Evolutionary conservation across 1,140 invertebrate genomes (phyloP).

Genomic region (Uloborus diversus): DNA sequence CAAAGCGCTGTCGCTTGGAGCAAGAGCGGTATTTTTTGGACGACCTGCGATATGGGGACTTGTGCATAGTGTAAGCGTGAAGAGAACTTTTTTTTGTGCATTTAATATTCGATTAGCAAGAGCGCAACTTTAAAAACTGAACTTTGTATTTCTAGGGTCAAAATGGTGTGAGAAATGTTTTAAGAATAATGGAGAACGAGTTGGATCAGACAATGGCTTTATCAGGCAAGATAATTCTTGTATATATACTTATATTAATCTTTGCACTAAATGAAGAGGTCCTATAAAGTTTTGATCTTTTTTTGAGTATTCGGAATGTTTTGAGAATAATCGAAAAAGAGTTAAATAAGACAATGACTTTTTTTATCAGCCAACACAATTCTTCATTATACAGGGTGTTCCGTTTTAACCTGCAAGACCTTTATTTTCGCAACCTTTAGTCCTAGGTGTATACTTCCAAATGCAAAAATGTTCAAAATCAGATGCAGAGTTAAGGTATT

Average conservation of each 20-base stretch:
- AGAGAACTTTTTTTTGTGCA: not conserved
- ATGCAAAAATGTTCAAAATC: too few species aligned
- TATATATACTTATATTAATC: too few species aligned
- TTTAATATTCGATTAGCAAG: too few species aligned
- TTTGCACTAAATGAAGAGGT: too few species aligned
- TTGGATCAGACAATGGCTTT: constrained; percentile 81
- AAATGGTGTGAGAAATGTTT: constrained; percentile 77
- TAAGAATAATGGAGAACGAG: constrained; percentile 80
- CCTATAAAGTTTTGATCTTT: too few species aligned
- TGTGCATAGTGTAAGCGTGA: constrained; percentile 68
- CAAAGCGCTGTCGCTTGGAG: constrained; percentile 90
- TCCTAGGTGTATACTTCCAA: too few species aligned
- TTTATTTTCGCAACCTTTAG: too few species aligned
- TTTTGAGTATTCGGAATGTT: constrained; percentile 78
- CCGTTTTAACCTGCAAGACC: too few species aligned
- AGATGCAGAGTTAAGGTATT: too few species aligned
- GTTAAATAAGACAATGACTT: constrained; percentile 78
- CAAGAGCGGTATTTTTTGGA: constrained; percentile 85
- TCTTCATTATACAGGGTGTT: too few species aligned
- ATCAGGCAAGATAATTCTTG: too few species aligned
- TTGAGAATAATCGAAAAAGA: constrained; percentile 79
- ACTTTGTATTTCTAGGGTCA: constrained; percentile 70
- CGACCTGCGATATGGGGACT: constrained; percentile 90
- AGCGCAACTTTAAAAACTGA: not conserved
- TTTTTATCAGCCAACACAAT: constrained; percentile 82